Evolutionary conservation across 2,888 invertebrate species (phyloP).

Genomic region (Choristoneura rosaceana): DNA sequence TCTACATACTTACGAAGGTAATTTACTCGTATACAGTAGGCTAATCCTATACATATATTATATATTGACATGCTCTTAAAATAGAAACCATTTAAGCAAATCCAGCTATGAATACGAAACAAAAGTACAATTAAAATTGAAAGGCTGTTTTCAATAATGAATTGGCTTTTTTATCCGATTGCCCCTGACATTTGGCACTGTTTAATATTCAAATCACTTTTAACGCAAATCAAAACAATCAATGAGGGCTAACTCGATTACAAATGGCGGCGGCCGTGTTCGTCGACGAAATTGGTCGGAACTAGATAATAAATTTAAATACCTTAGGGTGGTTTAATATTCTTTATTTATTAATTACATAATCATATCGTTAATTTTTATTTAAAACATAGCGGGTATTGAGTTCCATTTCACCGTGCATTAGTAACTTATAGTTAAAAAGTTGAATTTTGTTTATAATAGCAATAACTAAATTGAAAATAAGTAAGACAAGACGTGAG

Average conservation of each 20-base stretch:
- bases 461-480: neutral
- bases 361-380: no score
- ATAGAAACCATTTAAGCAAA: constrained; percentile 6
- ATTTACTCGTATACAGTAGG: no score
- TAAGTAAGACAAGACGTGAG: no score
- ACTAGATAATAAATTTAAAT: no score
- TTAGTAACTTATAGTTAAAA: no score
- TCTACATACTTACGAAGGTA: no score
- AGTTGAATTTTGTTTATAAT: neutral
- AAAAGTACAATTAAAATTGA: constrained; percentile 7
- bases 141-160: constrained; percentile 1
- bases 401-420: no score
- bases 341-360: no score
- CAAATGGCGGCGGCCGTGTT: neutral
- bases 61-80: constrained; percentile 44
- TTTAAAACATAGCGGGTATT: no score
- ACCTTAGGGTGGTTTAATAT: no score
- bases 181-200: constrained; percentile 2
- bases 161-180: constrained; percentile 5
- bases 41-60: no score
- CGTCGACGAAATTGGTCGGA: neutral
- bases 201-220: constrained; percentile 14
- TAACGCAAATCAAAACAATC: constrained; percentile 12
- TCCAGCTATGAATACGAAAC: constrained; percentile 1
- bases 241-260: constrained; percentile 7